Evolutionary conservation across 2,797 vertebrate genomes (phyloP).

Genomic region (Petrocephalus schoutedeni): DNA sequence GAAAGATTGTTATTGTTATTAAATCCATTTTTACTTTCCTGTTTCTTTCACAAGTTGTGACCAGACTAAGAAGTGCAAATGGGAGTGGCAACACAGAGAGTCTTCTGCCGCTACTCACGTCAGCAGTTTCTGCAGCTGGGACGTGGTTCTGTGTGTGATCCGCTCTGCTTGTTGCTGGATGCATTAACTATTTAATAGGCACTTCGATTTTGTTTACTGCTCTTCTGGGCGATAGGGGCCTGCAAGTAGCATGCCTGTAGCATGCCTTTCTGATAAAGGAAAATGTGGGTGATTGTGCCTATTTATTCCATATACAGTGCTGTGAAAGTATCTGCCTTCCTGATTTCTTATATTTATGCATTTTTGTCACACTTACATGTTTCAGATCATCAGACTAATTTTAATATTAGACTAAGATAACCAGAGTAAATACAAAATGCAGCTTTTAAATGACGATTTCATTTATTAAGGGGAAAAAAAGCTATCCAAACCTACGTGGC

Average conservation of each 20-base stretch:
- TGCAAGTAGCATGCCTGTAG: neutral
- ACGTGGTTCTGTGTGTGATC: neutral
- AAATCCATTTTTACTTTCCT: conserved; percentile 10
- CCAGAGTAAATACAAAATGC: no score
- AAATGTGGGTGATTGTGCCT: neutral
- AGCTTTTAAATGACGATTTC: no score
- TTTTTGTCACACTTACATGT: no score
- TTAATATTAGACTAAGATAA: no score
- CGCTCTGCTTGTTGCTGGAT: neutral
- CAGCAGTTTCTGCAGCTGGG: neutral
- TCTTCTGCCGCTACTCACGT: neutral
- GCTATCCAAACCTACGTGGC: no score
- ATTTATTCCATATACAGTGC: neutral
- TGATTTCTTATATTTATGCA: no score
- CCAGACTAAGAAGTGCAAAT: neutral
- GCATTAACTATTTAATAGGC: neutral
- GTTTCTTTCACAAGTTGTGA: neutral
- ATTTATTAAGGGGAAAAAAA: no score
- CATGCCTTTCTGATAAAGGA: neutral
- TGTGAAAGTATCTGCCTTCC: no score
- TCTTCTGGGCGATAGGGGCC: neutral
- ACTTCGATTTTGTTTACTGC: neutral
- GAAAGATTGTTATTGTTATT: conserved; percentile 23
- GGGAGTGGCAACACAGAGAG: neutral
- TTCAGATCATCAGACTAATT: no score